Conservation (phyloP, 2,797 vertebrate genomes). For the Schizopygopsis pylzovi region DNA sequence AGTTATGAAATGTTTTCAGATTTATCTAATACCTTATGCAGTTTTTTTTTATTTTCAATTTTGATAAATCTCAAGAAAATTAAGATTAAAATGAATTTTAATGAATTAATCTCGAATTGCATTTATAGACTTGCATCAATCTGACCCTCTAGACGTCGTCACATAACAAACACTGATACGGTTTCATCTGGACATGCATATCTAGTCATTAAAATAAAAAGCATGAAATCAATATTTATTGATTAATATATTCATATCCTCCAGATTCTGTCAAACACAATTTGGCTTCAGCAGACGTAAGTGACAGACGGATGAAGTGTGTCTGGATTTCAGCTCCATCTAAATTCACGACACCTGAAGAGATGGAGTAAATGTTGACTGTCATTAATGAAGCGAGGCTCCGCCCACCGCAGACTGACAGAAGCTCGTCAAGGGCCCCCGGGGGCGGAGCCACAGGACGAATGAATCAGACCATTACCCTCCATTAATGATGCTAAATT, state of each 20-base stretch:
- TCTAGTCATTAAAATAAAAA: neutral
- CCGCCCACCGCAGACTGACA: conserved; percentile 61
- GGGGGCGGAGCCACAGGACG: conserved; percentile 60
- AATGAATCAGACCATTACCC: conserved; percentile 74
- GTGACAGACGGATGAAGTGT: conserved; percentile 35
- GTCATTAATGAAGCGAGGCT: conserved; percentile 64
- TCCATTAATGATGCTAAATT: conserved; percentile 76
- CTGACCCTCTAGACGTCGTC: neutral
- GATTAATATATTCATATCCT: conserved; percentile 3
- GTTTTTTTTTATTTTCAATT: neutral
- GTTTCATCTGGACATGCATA: conserved; percentile 2
- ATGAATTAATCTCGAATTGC: neutral
- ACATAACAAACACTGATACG: neutral
- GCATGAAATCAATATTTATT: neutral
- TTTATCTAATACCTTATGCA: neutral
- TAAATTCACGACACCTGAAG: conserved; percentile 39
- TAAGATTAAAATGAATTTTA: neutral
- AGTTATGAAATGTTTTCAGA: neutral
- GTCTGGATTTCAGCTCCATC: conserved; percentile 43
- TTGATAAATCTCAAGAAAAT: neutral
- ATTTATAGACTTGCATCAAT: neutral
- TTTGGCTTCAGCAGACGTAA: neutral
- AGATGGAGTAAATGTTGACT: conserved; percentile 55
- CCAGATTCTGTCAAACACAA: neutral
- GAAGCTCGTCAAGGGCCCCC: conserved; percentile 57